Evolutionary conservation across 2,113 vertebrate species (phyloP).

Genomic region (Puffinus mauretanicus): DNA sequence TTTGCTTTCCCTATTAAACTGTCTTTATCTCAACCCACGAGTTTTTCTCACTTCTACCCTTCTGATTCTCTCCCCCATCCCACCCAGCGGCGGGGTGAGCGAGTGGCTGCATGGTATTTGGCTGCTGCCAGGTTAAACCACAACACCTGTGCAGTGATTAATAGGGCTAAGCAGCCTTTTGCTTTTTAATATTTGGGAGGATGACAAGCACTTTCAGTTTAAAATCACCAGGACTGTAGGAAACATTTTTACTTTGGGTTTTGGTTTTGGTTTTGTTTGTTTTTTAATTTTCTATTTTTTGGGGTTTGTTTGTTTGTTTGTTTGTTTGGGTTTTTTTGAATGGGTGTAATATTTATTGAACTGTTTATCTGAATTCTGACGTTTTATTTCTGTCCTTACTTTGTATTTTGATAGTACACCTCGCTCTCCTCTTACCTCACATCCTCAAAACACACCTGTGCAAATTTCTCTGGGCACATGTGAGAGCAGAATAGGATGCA

Average conservation of each 20-base stretch:
- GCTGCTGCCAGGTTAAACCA: too few species aligned
- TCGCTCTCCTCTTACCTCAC: background rate
- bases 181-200: background rate
- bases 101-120: too few species aligned
- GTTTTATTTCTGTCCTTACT: background rate
- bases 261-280: background rate
- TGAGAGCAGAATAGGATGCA: background rate
- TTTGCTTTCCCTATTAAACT: too few species aligned
- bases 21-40: too few species aligned
- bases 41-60: too few species aligned
- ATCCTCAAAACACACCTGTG: background rate
- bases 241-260: background rate
- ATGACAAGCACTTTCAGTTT: background rate
- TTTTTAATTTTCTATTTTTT: background rate
- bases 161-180: background rate
- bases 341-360: background rate
- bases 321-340: background rate
- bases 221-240: background rate
- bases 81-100: too few species aligned
- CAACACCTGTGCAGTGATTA: background rate
- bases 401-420: background rate
- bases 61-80: too few species aligned
- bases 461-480: background rate
- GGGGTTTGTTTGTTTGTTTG: background rate
- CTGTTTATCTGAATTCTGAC: background rate